Base-by-base conservation (phyloP, 2,797 vertebrate genomes). In the Austrolebias charrua region DNA sequence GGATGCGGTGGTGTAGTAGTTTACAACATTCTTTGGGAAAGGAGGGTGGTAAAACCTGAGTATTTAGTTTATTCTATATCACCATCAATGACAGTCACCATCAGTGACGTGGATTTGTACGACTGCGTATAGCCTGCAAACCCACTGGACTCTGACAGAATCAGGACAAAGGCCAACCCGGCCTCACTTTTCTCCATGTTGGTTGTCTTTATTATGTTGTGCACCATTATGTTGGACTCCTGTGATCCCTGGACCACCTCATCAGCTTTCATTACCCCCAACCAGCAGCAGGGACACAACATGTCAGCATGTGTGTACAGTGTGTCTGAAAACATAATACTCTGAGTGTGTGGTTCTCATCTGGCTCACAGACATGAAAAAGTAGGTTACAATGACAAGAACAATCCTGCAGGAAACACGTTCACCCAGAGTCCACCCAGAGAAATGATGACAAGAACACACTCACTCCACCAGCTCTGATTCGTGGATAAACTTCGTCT, bases 281-380 rank as follows among this genome's bases (percentile, higher is more conserved):
- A 66, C 59, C 59, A 69, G 51, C 52, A 71, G 68, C 58, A 24
- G 55, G 66, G 63, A 66, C 75, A 47, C 6, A 76, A 58, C 66
- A 64, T 55, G 47, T 53, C 6, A 76, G 60, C 66, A 64, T 55
- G 47, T 53, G 46, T 56, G 65, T 43, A 8, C 7, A 6, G 19
- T 33, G 46, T 47, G 55, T 35, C 43, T 69, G 14, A 9, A 55
- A 62, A 55, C 46, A 10, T 60, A 4, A 45, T 57, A 66, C 3
- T 24, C 54, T 53, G 45, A 15, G 45, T 44, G 13, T 50, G 57
- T 59, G 63, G 60, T 68, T 69, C 54, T 86, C 79, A 88, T 89
- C 78, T 88, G 70, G 85, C 82, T 88, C 66, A 87, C 76, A 69
- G 77, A 71, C 78, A 76, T 76, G 68, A 62, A 82, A 73, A 73